Base-by-base conservation (phyloP, 1,140 invertebrate species). In the Bursaphelenchus mucronatus region DNA sequence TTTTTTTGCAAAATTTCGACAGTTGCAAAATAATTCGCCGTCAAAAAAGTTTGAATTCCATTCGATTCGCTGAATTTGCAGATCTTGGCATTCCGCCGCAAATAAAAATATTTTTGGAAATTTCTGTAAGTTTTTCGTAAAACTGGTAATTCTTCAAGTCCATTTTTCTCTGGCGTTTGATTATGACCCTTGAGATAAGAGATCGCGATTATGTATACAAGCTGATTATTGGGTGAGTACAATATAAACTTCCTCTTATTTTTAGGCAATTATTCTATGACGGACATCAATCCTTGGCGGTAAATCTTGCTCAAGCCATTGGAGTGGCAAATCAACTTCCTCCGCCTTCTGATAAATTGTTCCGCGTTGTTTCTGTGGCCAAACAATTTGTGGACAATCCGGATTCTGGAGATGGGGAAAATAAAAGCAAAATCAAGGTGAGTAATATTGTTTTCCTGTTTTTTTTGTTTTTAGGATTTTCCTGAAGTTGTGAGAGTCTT, bases 281-380 rank as follows among this genome's bases (percentile, higher is more conserved):
- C 87, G 94, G 94, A 7, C 88, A 94, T 82, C 90, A 94, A 82
- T 87, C 88, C 30, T 83, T 96, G 41, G 94, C 93, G 0, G 87
- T 91, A 0, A 89, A 87, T 58, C 82, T 97, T 47, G 87, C 90
- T 40, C 87, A 87, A 62, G 82, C 88, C 21, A 87, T 91, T 0
- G 90, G 93, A 81, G 56, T 69, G 8, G 66, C 70, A 3, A 88
- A 91, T 0, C 90, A 94, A 73, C 90, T 91, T 59, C 96, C 93
- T 81, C 91, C 94, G 10, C 94, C 94, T 0, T 95, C 92, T 46
- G 93, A 98, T 82, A 86, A 91, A 76, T 82, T 97, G 0, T 83
- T 92, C 10, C 89, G 93, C 78, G 80, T 97, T 0, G 88, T 93
- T 80, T 85, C 89, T 58, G 85, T 90, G n/a, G 92, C 92, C 0